Conservation (phyloP, 2,113 vertebrate genomes). For the Rhipidura dahli region DNA sequence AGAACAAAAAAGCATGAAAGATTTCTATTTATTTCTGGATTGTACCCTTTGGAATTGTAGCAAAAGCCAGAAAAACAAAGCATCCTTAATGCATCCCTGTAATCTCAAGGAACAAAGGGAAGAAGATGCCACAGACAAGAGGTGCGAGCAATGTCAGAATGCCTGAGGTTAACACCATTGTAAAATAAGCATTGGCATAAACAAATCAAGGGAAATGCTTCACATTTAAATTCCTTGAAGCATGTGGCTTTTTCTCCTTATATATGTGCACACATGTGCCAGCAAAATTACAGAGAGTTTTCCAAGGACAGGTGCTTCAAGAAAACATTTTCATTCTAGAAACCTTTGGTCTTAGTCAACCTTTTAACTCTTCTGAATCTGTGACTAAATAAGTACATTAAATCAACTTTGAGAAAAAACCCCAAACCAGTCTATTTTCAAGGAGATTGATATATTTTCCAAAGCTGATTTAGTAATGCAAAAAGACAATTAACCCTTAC, state of each 20-base stretch:
- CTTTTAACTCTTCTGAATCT: not conserved
- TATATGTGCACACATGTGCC: rapidly evolving
- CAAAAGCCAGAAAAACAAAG: not conserved
- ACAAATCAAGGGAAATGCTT: not conserved
- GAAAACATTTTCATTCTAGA: not conserved
- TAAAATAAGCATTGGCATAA: not conserved
- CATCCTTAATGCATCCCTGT: not conserved
- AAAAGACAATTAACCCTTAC: not conserved
- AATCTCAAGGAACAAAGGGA: not conserved
- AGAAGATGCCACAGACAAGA: not conserved
- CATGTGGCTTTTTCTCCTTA: not conserved
- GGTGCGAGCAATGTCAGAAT: not conserved
- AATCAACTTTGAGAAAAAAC: not conserved
- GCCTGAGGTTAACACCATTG: not conserved
- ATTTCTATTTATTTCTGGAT: not conserved
- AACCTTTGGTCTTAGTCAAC: not conserved
- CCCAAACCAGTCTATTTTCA: not conserved
- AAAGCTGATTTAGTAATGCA: not conserved
- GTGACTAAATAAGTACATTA: not conserved
- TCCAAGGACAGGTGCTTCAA: not conserved
- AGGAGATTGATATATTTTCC: not conserved
- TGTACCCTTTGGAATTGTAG: not conserved
- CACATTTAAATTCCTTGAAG: not conserved
- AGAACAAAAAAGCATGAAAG: not conserved
- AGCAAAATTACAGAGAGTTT: not conserved